Conservation (phyloP, 2,888 invertebrate genomes). For the Unio delphinus region DNA sequence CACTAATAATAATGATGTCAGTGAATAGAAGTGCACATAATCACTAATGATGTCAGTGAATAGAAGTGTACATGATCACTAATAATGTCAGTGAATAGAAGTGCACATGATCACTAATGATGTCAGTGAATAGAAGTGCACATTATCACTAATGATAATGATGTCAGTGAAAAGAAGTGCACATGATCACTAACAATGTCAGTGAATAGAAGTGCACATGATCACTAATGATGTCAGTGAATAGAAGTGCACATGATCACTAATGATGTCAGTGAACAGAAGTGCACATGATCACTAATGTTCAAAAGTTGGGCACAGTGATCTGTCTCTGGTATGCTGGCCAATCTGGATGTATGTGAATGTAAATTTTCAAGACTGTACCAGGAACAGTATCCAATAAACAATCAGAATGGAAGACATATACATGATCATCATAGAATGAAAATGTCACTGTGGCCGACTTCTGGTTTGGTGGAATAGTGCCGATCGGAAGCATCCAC, state of each 20-base stretch:
- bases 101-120: neutral
- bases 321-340: too few relatives aligned
- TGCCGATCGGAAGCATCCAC: too few relatives aligned
- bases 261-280: neutral
- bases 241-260: neutral
- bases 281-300: neutral
- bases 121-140: neutral
- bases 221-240: neutral
- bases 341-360: too few relatives aligned
- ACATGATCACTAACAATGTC: neutral
- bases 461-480: too few relatives aligned
- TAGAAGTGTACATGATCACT: neutral
- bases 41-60: neutral
- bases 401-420: too few relatives aligned
- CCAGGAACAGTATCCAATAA: too few relatives aligned
- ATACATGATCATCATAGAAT: too few relatives aligned
- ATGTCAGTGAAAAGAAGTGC: neutral
- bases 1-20: neutral
- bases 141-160: neutral
- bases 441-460: too few relatives aligned
- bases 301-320: neutral
- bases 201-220: neutral
- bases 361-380: too few relatives aligned
- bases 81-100: neutral
- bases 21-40: neutral